phyloP scores from a whole-genome alignment of 2,113 vertebrate species.

The Prionailurus viverrinus region DNA sequence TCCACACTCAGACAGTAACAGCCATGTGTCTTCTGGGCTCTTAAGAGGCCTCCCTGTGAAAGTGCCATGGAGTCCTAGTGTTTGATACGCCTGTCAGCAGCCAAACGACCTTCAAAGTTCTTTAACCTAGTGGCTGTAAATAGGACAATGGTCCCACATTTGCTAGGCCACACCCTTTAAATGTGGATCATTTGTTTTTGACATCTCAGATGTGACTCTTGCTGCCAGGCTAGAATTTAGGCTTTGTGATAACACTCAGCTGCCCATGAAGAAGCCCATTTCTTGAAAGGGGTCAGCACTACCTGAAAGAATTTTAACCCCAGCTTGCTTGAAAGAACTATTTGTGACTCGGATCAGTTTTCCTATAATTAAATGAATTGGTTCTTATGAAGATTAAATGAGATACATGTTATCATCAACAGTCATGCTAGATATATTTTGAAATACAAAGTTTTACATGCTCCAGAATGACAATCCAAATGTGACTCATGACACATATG shows the following conservation, averaged over 20 bases:
- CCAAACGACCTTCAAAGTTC: not conserved
- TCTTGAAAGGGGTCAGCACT: not conserved
- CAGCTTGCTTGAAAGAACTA: slow-evolving; percentile 23
- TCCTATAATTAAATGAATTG: not conserved
- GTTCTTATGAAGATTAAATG: not conserved
- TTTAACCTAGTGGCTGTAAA: not conserved
- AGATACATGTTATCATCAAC: not conserved
- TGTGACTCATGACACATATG: not conserved
- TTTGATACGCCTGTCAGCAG: not conserved
- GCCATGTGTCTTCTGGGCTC: not conserved
- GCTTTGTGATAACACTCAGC: not conserved
- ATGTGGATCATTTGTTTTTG: not conserved
- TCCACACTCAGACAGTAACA: not conserved
- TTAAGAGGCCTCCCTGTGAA: not conserved
- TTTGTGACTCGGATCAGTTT: slow-evolving; percentile 55
- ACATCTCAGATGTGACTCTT: slow-evolving; percentile 25
- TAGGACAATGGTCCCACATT: not conserved
- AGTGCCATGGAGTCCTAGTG: not conserved
- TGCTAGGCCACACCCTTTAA: not conserved
- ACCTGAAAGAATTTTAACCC: not conserved
- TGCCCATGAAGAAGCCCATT: slow-evolving; percentile 8
- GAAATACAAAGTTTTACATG: not conserved
- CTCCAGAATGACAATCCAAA: not conserved
- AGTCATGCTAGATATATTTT: not conserved
- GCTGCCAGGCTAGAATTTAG: not conserved